Evolutionary conservation across 2,888 invertebrate species (phyloP), one percentile per base, ranked within the genome.

Genomic region (Dendrolimus houi): DNA sequence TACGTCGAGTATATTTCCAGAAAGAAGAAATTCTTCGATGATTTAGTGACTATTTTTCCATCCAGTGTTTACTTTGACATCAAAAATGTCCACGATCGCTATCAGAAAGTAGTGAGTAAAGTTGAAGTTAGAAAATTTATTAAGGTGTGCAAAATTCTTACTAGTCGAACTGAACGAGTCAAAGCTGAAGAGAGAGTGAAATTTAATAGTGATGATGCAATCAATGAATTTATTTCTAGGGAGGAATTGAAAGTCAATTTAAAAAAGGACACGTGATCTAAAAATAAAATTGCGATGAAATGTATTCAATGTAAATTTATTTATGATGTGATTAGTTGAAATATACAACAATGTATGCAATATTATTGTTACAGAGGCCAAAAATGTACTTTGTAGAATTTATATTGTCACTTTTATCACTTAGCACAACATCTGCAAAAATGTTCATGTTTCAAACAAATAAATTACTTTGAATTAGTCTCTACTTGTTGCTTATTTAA

Each of bases 181-280:
- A 68, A 69, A 63, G 66, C 62, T 0, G 71, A 71, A 66, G 60
- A 61, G 47, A 55, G 47, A 57, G 54, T 64, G 29, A 62, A 63
- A 10, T 69, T 69, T 42, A 57, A 53, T 41, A 59, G 29, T 53
- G 63, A 68, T 10, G 57, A 59, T 52, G 68, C 69, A 63, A 69
- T 71, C 57, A 59, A 52, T 2, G 58, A 64, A 57, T 70, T 66
- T 60, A 64, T 71, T 56, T 57, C 57, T 57, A 62, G 17, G 7
- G 66, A 66, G 55, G 64, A 67, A 53, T 56, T 47, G 1, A 65
- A 63, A 56, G 56, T 61, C 55, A 59, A 61, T 56, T 59, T 63
- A 41, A 61, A 56, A 58, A 63, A 61, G 12, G 54, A 8, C 13
- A 47, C n/a, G 41, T 53, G 17, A 53, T 41, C 53, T 40, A 0